Evolutionary conservation across 1,140 invertebrate species (phyloP).

Genomic region (Drosophila saltans): DNA sequence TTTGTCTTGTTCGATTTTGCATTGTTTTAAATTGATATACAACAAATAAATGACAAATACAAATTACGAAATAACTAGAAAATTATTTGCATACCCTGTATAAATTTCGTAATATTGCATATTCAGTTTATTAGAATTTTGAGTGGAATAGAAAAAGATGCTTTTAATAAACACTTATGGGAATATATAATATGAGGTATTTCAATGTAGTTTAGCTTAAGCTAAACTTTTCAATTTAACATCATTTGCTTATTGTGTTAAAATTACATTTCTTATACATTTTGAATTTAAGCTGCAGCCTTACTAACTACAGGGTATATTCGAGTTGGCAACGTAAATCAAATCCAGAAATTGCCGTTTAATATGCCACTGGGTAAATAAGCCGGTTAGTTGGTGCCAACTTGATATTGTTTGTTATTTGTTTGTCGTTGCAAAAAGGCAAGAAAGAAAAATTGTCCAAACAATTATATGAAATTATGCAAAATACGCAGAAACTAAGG

Average conservation of each 20-base stretch:
- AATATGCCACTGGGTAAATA: conserved; percentile 58
- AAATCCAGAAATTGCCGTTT: conserved; percentile 36
- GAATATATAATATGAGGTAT: too few species aligned
- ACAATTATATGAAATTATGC: conserved; percentile 78
- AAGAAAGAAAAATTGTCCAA: conserved; percentile 37
- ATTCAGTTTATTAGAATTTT: background rate
- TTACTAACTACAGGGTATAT: background rate
- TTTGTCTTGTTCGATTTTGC: conserved; percentile 55
- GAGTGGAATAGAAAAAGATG: too few species aligned
- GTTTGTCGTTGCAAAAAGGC: conserved; percentile 64
- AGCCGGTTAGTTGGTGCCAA: conserved; percentile 34
- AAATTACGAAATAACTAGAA: conserved; percentile 57
- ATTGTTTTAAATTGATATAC: conserved; percentile 49
- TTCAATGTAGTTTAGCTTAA: too few species aligned
- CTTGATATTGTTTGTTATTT: conserved; percentile 73
- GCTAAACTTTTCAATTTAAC: too few species aligned
- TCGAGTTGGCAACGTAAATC: background rate
- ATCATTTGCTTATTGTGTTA: too few species aligned
- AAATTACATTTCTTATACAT: too few species aligned
- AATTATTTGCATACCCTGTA: conserved; percentile 36
- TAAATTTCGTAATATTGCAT: background rate
- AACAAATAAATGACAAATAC: conserved; percentile 32
- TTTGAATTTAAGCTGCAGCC: background rate
- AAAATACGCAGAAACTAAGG: conserved; percentile 69
- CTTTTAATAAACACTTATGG: too few species aligned